Percentiles rank a stretch among this genome's conserved stretches.
Conservation (phyloP, 2,113 vertebrate genomes). For the Malaclemys terrapin region DNA sequence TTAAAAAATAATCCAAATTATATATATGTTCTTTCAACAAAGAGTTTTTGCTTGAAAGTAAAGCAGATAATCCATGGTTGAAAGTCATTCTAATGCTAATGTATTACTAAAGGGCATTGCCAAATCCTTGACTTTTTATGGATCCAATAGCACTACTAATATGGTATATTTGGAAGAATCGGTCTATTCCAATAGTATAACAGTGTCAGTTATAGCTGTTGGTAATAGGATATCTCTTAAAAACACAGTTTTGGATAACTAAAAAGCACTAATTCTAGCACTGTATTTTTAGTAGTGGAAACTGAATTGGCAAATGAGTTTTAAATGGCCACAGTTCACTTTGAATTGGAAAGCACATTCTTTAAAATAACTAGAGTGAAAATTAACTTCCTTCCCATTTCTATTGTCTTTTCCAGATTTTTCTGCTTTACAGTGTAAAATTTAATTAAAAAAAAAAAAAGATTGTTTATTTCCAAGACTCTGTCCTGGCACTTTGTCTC, state of each 20-base stretch:
- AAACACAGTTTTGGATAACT: not conserved
- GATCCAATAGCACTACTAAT: not conserved
- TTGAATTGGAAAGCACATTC: not conserved
- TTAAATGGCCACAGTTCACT: not conserved
- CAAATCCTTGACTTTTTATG: not conserved
- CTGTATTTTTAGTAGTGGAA: conserved; percentile 5
- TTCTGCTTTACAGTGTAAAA: not conserved
- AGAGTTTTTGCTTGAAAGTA: not conserved
- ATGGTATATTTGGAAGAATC: not conserved
- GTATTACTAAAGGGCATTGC: not conserved
- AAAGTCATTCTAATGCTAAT: conserved; percentile 47
- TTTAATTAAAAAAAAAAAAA: not conserved
- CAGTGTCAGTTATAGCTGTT: not conserved
- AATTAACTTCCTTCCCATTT: not conserved
- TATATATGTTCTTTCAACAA: not conserved
- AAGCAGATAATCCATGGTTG: not conserved
- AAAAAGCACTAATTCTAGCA: not conserved
- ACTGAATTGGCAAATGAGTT: not conserved
- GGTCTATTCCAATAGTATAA: conserved; percentile 1
- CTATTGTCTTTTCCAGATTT: not conserved
- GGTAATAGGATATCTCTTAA: not conserved
- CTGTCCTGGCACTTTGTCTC: not conserved
- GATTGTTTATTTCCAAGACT: conserved; percentile 57
- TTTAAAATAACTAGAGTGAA: not conserved
- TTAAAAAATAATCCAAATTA: not conserved